phyloP scores from a whole-genome alignment of 2,113 vertebrate species.

The Ceratotherium simum region DNA sequence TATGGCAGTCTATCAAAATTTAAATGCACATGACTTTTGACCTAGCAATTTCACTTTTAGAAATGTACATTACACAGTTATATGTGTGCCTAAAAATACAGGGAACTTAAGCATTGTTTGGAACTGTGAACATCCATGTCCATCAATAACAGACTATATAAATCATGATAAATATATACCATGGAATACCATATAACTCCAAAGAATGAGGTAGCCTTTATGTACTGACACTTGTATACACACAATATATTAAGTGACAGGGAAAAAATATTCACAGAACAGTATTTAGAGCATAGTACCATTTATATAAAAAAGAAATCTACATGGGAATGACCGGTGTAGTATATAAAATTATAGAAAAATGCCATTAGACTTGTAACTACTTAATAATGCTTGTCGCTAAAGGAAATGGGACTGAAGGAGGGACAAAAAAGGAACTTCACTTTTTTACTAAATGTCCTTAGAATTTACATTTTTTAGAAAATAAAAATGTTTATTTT shows the following conservation, averaged over 20 bases:
- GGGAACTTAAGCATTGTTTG: not conserved
- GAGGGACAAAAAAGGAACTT: not conserved
- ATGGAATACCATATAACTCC: not conserved
- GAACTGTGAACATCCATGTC: not conserved
- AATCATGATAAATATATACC: not conserved
- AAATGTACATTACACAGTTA: not conserved
- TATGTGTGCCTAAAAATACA: not conserved
- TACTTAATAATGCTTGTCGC: not conserved
- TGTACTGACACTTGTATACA: not conserved
- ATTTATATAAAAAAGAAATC: not conserved
- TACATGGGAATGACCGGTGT: not conserved
- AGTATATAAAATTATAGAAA: not conserved
- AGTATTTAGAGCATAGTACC: not conserved
- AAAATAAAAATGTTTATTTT: conserved; percentile 13
- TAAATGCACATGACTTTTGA: not conserved
- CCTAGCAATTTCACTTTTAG: not conserved
- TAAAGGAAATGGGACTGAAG: not conserved
- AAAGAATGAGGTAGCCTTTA: not conserved
- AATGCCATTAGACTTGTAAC: not conserved
- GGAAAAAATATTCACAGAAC: not conserved
- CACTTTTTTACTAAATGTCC: not conserved
- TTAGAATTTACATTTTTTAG: not conserved
- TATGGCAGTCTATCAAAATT: not conserved
- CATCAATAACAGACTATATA: not conserved
- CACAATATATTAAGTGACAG: not conserved